Percentiles rank a stretch among this genome's conserved stretches.
Evolutionary conservation across 2,888 invertebrate genomes (phyloP).

Genomic region (Zeuzera pyrina): DNA sequence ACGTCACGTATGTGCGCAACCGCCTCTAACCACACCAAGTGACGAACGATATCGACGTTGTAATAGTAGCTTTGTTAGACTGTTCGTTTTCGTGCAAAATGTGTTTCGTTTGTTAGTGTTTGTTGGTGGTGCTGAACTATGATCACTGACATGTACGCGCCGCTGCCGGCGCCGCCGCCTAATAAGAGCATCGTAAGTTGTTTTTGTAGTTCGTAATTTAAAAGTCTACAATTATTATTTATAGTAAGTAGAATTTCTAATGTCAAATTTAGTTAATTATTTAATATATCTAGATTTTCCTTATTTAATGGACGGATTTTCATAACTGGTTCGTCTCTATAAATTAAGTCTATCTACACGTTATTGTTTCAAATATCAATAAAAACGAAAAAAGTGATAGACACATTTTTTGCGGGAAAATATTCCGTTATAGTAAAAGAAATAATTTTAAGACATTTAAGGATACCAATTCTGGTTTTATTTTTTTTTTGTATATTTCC

Average conservation of each 20-base stretch:
- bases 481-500: too few species aligned
- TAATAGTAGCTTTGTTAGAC: neutral
- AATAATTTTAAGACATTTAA: too few species aligned
- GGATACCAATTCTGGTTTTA: too few species aligned
- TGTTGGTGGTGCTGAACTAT: slow-evolving; percentile 38
- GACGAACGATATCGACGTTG: neutral
- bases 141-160: slow-evolving; percentile 69
- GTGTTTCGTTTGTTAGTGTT: slow-evolving; percentile 30
- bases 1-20: slow-evolving; percentile 31
- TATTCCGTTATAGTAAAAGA: too few species aligned
- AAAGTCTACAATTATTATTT: neutral
- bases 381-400: too few species aligned
- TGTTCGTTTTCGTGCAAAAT: neutral
- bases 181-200: slow-evolving; percentile 62
- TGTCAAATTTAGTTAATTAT: neutral
- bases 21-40: slow-evolving; percentile 13
- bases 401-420: too few species aligned
- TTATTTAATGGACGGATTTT: neutral
- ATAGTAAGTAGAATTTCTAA: neutral
- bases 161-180: slow-evolving; percentile 49
- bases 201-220: neutral
- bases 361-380: too few species aligned
- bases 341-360: too few species aligned
- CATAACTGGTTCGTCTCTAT: too few species aligned
- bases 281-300: neutral